phyloP scores from a whole-genome alignment of 2,888 invertebrate genomes.

The Tyria jacobaeae region DNA sequence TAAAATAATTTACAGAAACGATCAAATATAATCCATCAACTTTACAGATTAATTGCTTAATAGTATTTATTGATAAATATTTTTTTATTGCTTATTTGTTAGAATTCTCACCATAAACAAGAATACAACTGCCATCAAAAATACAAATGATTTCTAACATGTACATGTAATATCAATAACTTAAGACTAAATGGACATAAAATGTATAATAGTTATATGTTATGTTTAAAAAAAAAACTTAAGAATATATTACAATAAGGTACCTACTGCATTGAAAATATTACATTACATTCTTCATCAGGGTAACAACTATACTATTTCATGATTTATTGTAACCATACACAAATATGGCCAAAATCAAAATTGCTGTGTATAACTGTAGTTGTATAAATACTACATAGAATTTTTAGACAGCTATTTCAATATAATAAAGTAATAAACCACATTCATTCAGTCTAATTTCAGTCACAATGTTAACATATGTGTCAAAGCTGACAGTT shows the following conservation, averaged over 20 bases:
- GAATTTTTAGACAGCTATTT: slow-evolving; percentile 24
- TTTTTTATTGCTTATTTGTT: slow-evolving; percentile 11
- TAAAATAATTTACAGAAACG: slow-evolving; percentile 14
- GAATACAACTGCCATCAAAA: background rate
- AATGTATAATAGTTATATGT: slow-evolving; percentile 30
- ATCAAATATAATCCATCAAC: slow-evolving; percentile 7
- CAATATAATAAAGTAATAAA: too few relatives aligned
- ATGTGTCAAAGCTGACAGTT: slow-evolving; percentile 16
- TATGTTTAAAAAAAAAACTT: slow-evolving; percentile 17
- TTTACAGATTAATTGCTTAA: slow-evolving; percentile 3
- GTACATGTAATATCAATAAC: slow-evolving; percentile 36
- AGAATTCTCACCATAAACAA: background rate
- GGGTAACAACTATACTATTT: slow-evolving; percentile 1
- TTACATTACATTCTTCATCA: slow-evolving; percentile 8
- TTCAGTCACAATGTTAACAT: slow-evolving; percentile 41
- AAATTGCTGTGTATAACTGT: slow-evolving; percentile 17
- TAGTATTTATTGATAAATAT: slow-evolving; percentile 13
- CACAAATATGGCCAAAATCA: slow-evolving; percentile 11
- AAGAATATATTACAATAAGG: slow-evolving; percentile 24
- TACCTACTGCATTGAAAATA: slow-evolving; percentile 10
- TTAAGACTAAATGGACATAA: slow-evolving; percentile 34
- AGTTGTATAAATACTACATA: slow-evolving; percentile 16
- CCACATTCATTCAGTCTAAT: slow-evolving; percentile 48
- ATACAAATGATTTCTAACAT: slow-evolving; percentile 10
- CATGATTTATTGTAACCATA: slow-evolving; percentile 8